Evolutionary conservation across 2,888 invertebrate genomes (phyloP).

Genomic region (Troides oblongomaculatus): DNA sequence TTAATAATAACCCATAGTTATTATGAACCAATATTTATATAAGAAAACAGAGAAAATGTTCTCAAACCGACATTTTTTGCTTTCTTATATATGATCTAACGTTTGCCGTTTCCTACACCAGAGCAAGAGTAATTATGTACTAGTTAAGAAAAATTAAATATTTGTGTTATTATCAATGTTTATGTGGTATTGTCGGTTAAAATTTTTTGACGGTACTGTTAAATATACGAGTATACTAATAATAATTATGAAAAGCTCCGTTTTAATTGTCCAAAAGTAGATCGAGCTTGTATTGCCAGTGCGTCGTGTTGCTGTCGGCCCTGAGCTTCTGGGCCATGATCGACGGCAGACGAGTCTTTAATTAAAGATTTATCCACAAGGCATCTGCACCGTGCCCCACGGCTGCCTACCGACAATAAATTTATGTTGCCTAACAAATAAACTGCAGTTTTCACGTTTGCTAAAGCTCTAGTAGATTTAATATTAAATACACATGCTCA

Average conservation of each 20-base stretch:
- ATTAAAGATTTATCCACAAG: constrained; percentile 25
- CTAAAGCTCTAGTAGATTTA: constrained; percentile 8
- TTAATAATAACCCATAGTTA: too few relatives aligned
- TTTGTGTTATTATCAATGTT: too few relatives aligned
- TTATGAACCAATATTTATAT: too few relatives aligned
- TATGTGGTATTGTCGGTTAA: too few relatives aligned
- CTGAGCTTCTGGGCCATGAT: constrained; percentile 47
- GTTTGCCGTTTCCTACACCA: too few relatives aligned
- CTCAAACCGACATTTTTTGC: too few relatives aligned
- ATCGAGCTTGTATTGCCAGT: constrained; percentile 38
- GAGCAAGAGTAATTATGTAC: too few relatives aligned
- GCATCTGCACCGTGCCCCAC: constrained; percentile 15
- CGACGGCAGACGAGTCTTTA: constrained; percentile 33
- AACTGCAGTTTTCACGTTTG: constrained; percentile 2
- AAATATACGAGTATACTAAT: background rate
- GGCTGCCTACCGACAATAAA: constrained; percentile 2
- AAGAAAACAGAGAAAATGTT: too few relatives aligned
- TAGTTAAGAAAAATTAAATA: too few relatives aligned
- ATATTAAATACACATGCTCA: background rate
- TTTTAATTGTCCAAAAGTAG: constrained; percentile 45
- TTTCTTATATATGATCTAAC: too few relatives aligned
- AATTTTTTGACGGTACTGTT: too few relatives aligned
- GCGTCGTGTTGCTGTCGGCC: constrained; percentile 56
- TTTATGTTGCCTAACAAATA: constrained; percentile 12
- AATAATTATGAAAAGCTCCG: constrained; percentile 21